phyloP scores from a whole-genome alignment of 2,113 vertebrate genomes.

The Cranoglanis bouderius region DNA sequence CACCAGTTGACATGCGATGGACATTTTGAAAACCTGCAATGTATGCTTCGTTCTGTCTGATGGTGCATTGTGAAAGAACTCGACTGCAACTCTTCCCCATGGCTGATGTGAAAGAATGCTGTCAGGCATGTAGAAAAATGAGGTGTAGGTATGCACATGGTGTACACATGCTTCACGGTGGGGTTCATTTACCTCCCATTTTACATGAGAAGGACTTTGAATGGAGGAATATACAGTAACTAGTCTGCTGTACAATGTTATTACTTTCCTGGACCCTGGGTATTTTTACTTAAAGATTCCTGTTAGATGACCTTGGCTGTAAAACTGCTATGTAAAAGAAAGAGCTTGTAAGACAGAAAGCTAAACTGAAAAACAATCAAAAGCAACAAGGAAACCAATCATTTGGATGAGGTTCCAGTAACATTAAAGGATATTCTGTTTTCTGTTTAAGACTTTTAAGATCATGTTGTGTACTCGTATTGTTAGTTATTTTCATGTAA shows the following conservation, averaged over 20 bases:
- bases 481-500: background rate
- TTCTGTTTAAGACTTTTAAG: background rate
- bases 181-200: background rate
- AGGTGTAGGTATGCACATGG: background rate
- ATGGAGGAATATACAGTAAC: background rate
- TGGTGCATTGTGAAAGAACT: background rate
- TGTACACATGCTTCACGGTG: conserved; percentile 8
- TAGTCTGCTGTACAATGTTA: background rate
- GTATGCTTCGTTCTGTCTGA: background rate
- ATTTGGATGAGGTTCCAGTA: background rate
- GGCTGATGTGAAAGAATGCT: conserved; percentile 34
- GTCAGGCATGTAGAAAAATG: conserved; percentile 33
- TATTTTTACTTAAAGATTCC: background rate
- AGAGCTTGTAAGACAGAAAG: background rate
- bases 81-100: background rate
- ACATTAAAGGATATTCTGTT: background rate
- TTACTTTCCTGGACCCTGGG: background rate
- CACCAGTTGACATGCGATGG: background rate
- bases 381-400: background rate
- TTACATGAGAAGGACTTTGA: background rate
- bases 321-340: background rate
- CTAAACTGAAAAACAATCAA: background rate
- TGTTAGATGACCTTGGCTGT: background rate
- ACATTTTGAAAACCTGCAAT: background rate
- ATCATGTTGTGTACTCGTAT: background rate